Percentiles rank a stretch among this genome's conserved stretches.
phyloP scores from a whole-genome alignment of 92 coral and sea anemone genomes.

The Galaxea fascicularis region DNA sequence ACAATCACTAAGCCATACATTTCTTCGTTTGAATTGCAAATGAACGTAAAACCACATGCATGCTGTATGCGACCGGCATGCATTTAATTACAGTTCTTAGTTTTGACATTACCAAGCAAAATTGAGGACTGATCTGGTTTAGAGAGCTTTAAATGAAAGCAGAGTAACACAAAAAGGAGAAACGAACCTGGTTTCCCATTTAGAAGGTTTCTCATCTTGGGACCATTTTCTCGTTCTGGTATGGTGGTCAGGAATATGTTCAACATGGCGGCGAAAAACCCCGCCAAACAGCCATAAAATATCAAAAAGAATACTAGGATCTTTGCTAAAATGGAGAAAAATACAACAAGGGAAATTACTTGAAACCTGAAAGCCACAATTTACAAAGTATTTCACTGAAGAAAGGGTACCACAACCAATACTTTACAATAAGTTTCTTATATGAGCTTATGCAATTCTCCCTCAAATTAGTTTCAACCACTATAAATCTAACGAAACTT shows the following conservation, averaged over 20 bases:
- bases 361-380: not conserved
- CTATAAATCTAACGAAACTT: conserved; percentile 31
- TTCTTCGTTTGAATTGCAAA: conserved; percentile 66
- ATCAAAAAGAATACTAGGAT: conserved; percentile 87
- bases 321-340: conserved; percentile 78
- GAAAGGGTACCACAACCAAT: conserved; percentile 1
- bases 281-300: conserved; percentile 93
- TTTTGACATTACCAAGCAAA: conserved; percentile 10
- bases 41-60: conserved; percentile 69
- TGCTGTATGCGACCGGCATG: conserved; percentile 7
- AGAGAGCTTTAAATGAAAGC: not conserved
- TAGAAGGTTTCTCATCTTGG: conserved; percentile 86
- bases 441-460: not conserved
- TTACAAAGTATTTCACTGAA: not conserved
- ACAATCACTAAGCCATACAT: not conserved
- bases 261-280: conserved; percentile 95
- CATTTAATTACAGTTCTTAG: conserved; percentile 29
- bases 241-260: conserved; percentile 84
- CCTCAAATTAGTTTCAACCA: not conserved
- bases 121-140: not conserved
- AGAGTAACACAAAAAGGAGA: not conserved
- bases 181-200: conserved; percentile 80
- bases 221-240: conserved; percentile 84
- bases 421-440: conserved; percentile 3
- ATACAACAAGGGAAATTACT: not conserved